Evolutionary conservation across 2,888 invertebrate species (phyloP).

Genomic region (Brachyptera risi): DNA sequence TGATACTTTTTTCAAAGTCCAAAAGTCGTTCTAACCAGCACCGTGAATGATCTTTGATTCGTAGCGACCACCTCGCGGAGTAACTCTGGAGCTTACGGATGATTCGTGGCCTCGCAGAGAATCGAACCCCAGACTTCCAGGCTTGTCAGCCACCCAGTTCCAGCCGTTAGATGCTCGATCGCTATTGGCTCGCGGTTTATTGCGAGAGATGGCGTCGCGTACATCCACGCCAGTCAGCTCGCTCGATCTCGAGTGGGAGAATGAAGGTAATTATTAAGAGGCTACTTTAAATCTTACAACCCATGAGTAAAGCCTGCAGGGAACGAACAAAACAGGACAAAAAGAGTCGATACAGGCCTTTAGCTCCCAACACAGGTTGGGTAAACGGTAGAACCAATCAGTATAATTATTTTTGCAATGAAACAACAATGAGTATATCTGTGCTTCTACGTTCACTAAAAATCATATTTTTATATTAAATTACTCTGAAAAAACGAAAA

Average conservation of each 20-base stretch:
- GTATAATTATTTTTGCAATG: too few species aligned
- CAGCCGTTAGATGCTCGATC: conserved; percentile 57
- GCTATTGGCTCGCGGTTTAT: conserved; percentile 39
- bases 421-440: too few species aligned
- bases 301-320: too few species aligned
- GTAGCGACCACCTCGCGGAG: conserved; percentile 27
- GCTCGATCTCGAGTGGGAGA: conserved; percentile 67
- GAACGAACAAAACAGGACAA: too few species aligned
- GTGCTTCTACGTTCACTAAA: too few species aligned
- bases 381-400: too few species aligned
- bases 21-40: not conserved
- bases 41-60: not conserved
- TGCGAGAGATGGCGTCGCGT: not conserved
- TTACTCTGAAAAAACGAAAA: too few species aligned
- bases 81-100: conserved; percentile 32
- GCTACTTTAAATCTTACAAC: too few species aligned
- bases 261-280: conserved; percentile 49
- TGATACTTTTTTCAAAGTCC: not conserved
- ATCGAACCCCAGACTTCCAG: not conserved
- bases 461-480: too few species aligned
- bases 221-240: conserved; percentile 62
- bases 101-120: conserved; percentile 30
- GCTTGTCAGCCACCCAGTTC: conserved; percentile 46
- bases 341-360: too few species aligned
- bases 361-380: too few species aligned